These are phyloP conservation scores for Enteromius unitaeniatus DNA, from an alignment of 2,797 vertebrate species.

Conservation along the genomic window DNA sequence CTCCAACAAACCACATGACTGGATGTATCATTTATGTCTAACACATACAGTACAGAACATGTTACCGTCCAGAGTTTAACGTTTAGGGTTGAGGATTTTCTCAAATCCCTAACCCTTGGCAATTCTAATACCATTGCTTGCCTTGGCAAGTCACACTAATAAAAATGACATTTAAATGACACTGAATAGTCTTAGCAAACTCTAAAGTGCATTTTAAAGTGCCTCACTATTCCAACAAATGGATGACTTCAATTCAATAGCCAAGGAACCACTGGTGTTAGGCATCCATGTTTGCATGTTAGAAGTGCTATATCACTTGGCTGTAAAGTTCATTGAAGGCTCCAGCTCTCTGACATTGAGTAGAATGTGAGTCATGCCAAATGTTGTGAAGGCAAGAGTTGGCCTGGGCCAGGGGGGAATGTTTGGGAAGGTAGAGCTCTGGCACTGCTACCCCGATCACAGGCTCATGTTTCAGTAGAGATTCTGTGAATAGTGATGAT, in stretches of 20 bases:
- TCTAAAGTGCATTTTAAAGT: background rate
- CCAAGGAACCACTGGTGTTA: background rate
- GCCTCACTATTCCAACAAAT: background rate
- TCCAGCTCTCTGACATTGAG: conserved; percentile 39
- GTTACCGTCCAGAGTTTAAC: background rate
- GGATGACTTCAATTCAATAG: background rate
- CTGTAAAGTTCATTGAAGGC: conserved; percentile 33
- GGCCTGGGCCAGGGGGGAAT: conserved; percentile 31
- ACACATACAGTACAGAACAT: background rate
- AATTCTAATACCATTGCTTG: background rate
- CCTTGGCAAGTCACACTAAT: background rate
- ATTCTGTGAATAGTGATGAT: conserved; percentile 66
- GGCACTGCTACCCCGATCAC: conserved; percentile 41
- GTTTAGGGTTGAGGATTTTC: background rate
- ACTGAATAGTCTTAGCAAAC: background rate
- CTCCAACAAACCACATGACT: background rate
- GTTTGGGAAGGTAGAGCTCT: conserved; percentile 48
- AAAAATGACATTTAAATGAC: background rate
- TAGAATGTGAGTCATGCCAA: conserved; percentile 44
- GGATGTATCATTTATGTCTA: background rate
- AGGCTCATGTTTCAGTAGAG: conserved; percentile 62
- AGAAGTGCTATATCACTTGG: conserved; percentile 25
- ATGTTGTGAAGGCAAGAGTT: conserved; percentile 34
- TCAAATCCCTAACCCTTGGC: background rate
- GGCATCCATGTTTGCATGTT: background rate